phyloP scores from a whole-genome alignment of 2,797 vertebrate species.

The Melanotaenia maccullochi region DNA sequence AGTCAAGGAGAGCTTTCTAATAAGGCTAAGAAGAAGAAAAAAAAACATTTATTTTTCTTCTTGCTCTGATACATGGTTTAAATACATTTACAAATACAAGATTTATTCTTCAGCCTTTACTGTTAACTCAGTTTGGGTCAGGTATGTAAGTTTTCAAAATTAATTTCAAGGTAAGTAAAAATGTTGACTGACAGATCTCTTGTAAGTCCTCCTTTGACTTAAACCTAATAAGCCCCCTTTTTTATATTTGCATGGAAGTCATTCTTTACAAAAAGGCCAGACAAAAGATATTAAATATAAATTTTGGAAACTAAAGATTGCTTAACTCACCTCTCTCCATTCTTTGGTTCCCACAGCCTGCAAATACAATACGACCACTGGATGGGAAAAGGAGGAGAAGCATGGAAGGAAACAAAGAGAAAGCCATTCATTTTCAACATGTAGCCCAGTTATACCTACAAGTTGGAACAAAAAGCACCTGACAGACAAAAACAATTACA shows the following conservation, averaged over 20 bases:
- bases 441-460: neutral
- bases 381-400: conserved; percentile 16
- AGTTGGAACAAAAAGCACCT: conserved; percentile 20
- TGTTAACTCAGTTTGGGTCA: conserved; percentile 21
- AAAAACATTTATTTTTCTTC: neutral
- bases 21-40: conserved; percentile 6
- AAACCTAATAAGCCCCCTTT: conserved; percentile 17
- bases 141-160: neutral
- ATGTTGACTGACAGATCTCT: conserved; percentile 24
- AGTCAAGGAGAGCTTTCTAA: conserved; percentile 39
- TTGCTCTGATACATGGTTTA: conserved; percentile 1
- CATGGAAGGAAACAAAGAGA: conserved; percentile 3
- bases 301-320: conserved; percentile 4
- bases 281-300: conserved; percentile 4
- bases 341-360: conserved; percentile 94
- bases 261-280: conserved; percentile 4
- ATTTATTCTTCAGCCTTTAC: conserved; percentile 30
- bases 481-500: conserved; percentile 16
- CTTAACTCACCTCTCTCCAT: conserved; percentile 94
- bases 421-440: conserved; percentile 4
- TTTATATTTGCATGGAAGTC: neutral
- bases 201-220: conserved; percentile 10
- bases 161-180: conserved; percentile 5
- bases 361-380: conserved; percentile 92
- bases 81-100: conserved; percentile 23